phyloP scores from a whole-genome alignment of 2,888 invertebrate genomes.

The Aphrophora alni region DNA sequence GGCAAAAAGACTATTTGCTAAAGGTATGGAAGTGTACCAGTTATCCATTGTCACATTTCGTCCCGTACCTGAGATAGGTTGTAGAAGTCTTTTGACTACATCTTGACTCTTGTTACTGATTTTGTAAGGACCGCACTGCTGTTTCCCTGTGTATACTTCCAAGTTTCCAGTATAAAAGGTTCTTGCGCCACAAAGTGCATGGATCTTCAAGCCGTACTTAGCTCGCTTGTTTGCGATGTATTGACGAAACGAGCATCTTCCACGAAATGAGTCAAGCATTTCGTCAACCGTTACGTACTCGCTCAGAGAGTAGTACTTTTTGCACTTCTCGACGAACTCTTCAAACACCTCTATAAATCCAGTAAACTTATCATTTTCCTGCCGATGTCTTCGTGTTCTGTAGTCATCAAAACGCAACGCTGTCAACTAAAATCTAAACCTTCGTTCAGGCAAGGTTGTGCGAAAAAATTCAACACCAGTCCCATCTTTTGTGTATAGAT shows the following conservation, averaged over 20 bases:
- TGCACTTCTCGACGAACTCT: slow-evolving; percentile 41
- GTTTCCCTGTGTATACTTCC: slow-evolving; percentile 44
- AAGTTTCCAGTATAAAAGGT: slow-evolving; percentile 44
- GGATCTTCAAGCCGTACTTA: slow-evolving; percentile 42
- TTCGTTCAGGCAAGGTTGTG: too few relatives aligned
- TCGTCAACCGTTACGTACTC: slow-evolving; percentile 45
- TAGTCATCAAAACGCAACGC: too few relatives aligned
- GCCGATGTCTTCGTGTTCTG: too few relatives aligned
- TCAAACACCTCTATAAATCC: too few relatives aligned
- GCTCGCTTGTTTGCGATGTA: slow-evolving; percentile 35
- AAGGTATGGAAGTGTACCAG: slow-evolving; percentile 22
- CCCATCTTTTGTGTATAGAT: too few relatives aligned
- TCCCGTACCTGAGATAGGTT: slow-evolving; percentile 37
- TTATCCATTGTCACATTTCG: slow-evolving; percentile 42
- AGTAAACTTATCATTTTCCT: too few relatives aligned
- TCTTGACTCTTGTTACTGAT: slow-evolving; percentile 35
- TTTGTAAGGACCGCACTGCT: slow-evolving; percentile 39
- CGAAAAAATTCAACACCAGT: too few relatives aligned
- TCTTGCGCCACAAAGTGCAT: slow-evolving; percentile 43
- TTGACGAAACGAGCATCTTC: slow-evolving; percentile 41
- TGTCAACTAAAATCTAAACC: too few relatives aligned
- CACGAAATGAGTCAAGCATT: slow-evolving; percentile 43
- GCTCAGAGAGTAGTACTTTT: slow-evolving; percentile 39
- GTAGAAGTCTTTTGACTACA: slow-evolving; percentile 39
- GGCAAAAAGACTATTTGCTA: neutral